Evolutionary conservation across 2,888 invertebrate species (phyloP).

Genomic region (Fragum whitleyi): DNA sequence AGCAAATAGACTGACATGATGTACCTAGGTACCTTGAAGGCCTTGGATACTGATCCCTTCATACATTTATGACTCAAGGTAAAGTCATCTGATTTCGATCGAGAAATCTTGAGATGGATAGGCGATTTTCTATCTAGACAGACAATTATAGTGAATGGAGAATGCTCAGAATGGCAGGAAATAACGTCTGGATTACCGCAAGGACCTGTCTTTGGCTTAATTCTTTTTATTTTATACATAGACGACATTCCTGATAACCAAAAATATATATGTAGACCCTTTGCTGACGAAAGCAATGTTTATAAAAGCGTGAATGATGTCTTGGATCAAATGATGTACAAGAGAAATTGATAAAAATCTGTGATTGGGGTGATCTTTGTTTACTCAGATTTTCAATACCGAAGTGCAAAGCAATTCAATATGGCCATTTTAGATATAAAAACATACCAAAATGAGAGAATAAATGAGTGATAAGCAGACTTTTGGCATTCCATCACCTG

Average conservation of each 20-base stretch:
- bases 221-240: slow-evolving; percentile 25
- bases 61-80: not conserved
- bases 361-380: not conserved
- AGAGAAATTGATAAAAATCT: not conserved
- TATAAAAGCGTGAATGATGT: slow-evolving; percentile 2
- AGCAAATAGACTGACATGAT: not conserved
- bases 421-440: too few relatives aligned
- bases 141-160: too few relatives aligned
- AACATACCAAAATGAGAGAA: not conserved
- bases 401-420: not conserved
- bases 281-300: slow-evolving; percentile 26
- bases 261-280: slow-evolving; percentile 5
- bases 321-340: slow-evolving; percentile 1
- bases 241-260: slow-evolving; percentile 17
- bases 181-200: not conserved
- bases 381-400: not conserved
- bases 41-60: not conserved
- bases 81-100: not conserved
- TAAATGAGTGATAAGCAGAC: too few relatives aligned
- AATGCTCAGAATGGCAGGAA: too few relatives aligned
- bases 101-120: too few relatives aligned
- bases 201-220: not conserved
- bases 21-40: not conserved
- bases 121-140: too few relatives aligned
- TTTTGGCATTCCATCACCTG: not conserved